These are phyloP conservation scores for Buphagus erythrorhynchus DNA, from an alignment of 2,797 vertebrate species.

Conservation along the genomic window DNA sequence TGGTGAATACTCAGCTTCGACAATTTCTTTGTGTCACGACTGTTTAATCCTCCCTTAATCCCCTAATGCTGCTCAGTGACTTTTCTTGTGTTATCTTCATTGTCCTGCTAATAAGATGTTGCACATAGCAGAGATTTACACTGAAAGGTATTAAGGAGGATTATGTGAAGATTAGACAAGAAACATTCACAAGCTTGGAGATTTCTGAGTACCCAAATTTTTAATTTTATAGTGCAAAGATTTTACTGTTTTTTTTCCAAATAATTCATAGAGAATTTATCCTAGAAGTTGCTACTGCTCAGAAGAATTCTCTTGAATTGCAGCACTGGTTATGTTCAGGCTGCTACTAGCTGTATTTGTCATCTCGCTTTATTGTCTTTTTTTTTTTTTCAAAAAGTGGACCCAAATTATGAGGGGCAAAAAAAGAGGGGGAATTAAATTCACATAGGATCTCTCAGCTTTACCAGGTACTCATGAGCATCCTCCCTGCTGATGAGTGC, in stretches of 20 bases:
- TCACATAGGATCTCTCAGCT: not conserved
- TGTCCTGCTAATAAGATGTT: conserved; percentile 50
- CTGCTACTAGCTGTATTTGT: not conserved
- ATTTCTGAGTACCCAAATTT: not conserved
- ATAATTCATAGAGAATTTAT: not conserved
- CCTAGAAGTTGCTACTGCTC: not conserved
- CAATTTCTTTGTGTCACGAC: not conserved
- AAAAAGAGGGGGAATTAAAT: not conserved
- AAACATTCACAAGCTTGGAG: not conserved
- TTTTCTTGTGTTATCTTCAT: conserved; percentile 34
- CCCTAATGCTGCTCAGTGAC: not conserved
- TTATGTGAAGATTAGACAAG: conserved; percentile 56
- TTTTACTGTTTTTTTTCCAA: not conserved
- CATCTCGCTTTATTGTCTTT: not conserved
- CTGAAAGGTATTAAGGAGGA: conserved; percentile 62
- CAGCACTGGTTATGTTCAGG: not conserved
- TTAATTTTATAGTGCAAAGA: not conserved
- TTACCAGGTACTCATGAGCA: not conserved
- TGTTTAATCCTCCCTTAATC: conserved; percentile 47
- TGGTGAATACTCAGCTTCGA: not conserved
- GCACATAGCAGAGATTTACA: conserved; percentile 33
- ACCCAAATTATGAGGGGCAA: not conserved
- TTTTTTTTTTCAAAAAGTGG: not conserved
- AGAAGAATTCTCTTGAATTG: not conserved
- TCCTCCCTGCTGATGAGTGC: not conserved